phyloP scores from a whole-genome alignment of 2,113 vertebrate species.

The Callionymus lyra region DNA sequence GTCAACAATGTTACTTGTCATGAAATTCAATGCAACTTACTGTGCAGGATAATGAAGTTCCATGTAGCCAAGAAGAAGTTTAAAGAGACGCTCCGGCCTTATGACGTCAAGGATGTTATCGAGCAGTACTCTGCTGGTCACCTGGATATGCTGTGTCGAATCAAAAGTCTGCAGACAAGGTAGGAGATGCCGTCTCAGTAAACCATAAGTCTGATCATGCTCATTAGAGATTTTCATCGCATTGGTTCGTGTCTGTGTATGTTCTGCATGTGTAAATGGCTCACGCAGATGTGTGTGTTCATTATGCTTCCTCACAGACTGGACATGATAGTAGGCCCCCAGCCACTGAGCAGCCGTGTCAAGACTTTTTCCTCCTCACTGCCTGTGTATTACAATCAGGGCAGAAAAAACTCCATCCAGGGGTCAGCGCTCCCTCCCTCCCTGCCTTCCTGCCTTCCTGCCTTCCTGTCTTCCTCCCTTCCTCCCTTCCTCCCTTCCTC shows the following conservation, averaged over 20 bases:
- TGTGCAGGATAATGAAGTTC: constrained; percentile 91
- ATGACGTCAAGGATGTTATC: constrained; percentile 96
- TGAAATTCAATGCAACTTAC: too few relatives aligned
- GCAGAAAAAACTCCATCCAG: constrained; percentile 53
- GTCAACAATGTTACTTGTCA: too few relatives aligned
- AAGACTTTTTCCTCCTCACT: constrained; percentile 58
- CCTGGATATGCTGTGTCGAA: constrained; percentile 93
- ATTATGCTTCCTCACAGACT: constrained; percentile 45
- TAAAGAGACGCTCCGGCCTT: constrained; percentile 90
- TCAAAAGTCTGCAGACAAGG: constrained; percentile 94
- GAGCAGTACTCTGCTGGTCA: constrained; percentile 96
- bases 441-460: too few relatives aligned
- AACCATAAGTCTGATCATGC: not conserved
- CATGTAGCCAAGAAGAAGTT: constrained; percentile 96
- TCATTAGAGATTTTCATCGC: not conserved
- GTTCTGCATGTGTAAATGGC: not conserved
- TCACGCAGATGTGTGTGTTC: constrained; percentile 11
- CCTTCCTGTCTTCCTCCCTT: too few relatives aligned
- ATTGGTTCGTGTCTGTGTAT: not conserved
- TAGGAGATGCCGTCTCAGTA: constrained; percentile 40
- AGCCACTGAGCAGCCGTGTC: constrained; percentile 43
- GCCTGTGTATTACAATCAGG: constrained; percentile 53
- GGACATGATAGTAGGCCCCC: constrained; percentile 58
- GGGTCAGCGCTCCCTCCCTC: constrained; percentile 47
- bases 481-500: too few relatives aligned